Evolutionary conservation across 2,888 invertebrate species (phyloP), one percentile per base, ranked within the genome.

Genomic region (Drosophila multiciliata): DNA sequence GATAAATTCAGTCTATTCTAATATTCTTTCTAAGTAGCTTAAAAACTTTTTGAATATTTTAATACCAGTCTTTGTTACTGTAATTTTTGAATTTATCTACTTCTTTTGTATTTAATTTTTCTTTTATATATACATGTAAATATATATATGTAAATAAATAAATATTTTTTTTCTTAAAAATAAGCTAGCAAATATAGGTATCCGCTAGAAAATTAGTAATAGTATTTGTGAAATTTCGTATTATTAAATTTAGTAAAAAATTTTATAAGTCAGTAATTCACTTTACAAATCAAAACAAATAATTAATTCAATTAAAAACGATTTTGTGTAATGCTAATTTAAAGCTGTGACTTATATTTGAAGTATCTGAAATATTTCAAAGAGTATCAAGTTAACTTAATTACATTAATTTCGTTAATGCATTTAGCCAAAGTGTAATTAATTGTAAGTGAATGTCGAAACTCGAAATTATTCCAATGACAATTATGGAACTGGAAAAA

Each of bases 361-460:
- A 23, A 32, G 12, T 40, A 29, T 61, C 15, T 26, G 35, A 40
- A 42, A 49, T 8, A 33, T 23, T 20, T 26, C 36, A 38, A 26
- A 62, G 23, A 36, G 1, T n/a, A 20, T 26, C 12, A 53, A 48
- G 12, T 33, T 12, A 2, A 33, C 20, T 60, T 53, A 63, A 75
- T 55, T 48, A 57, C 45, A 50, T n/a, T 2, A 75, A 64, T 57
- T 17, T 38, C 38, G 62, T 50, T 66, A 60, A 8, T 33, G 48
- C 23, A 20, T 52, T 75, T 75, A 29, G 35, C 45, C 17, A 40
- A 45, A 49, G 49, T 63, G 62, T 54, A 81, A 72, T 81, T 80
- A 69, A 49, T 32, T 60, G 63, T 64, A 50, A 66, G 36, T 59
- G 59, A 83, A 68, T 67, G 7, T 4, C 66, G 62, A 40, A 29